Conservation (phyloP, 2,113 vertebrate species). For the Papio anubis region DNA sequence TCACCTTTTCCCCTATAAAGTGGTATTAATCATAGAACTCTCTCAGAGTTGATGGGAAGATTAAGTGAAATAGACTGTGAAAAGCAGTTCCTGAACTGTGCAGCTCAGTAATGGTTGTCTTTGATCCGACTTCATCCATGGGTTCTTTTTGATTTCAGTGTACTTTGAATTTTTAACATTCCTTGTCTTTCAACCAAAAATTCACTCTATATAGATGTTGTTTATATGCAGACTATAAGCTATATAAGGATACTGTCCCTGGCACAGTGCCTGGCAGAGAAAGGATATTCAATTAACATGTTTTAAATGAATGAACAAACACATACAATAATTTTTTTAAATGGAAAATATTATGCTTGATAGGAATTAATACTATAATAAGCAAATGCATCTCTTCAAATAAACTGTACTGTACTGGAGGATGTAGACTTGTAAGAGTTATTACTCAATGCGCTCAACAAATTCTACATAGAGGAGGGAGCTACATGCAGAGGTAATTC, state of each 20-base stretch:
- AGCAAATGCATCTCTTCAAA: background rate
- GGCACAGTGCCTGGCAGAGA: background rate
- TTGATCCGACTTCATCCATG: background rate
- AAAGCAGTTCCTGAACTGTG: conserved; percentile 17
- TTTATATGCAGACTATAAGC: background rate
- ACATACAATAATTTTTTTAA: background rate
- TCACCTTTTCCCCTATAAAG: background rate
- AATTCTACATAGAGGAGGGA: background rate
- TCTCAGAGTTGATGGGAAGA: background rate
- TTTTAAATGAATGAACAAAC: background rate
- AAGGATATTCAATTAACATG: background rate
- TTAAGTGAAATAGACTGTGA: background rate
- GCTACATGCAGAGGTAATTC: background rate
- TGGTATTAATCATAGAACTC: background rate
- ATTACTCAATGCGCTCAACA: background rate
- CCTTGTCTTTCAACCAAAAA: background rate
- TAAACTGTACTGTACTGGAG: background rate
- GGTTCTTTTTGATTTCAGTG: background rate
- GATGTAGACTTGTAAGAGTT: background rate
- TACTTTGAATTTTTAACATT: conserved; percentile 27
- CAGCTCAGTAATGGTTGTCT: background rate
- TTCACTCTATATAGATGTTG: background rate
- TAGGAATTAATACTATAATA: background rate
- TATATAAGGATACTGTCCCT: background rate
- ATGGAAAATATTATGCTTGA: background rate